Evolutionary conservation across 2,113 vertebrate genomes (phyloP).

Genomic region (Anseranas semipalmata): DNA sequence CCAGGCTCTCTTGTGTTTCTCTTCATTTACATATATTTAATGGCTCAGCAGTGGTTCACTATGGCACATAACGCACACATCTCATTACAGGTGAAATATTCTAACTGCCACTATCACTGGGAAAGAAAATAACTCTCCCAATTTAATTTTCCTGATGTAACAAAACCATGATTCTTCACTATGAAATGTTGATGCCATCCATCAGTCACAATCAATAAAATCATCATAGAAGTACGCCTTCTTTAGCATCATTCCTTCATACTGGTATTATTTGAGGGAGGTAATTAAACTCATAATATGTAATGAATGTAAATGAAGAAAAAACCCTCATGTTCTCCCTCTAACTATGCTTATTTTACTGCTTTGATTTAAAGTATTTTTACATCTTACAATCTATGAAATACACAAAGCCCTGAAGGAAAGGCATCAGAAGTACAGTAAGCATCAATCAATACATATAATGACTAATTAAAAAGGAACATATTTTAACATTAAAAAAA

Average conservation of each 20-base stretch:
- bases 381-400: slow-evolving; percentile 71
- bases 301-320: slow-evolving; percentile 87
- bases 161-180: slow-evolving; percentile 90
- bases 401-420: slow-evolving; percentile 67
- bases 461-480: slow-evolving; percentile 74
- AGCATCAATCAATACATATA: slow-evolving; percentile 69
- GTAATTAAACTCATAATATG: slow-evolving; percentile 86
- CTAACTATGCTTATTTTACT: slow-evolving; percentile 79
- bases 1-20: slow-evolving; percentile 96
- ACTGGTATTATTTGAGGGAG: slow-evolving; percentile 81
- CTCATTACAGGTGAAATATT: slow-evolving; percentile 98
- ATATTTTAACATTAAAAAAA: slow-evolving; percentile 70
- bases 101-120: slow-evolving; percentile 91
- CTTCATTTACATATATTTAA: slow-evolving; percentile 99
- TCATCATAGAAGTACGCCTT: slow-evolving; percentile 80
- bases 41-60: slow-evolving; percentile 98
- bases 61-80: slow-evolving; percentile 92
- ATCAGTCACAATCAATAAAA: slow-evolving; percentile 91
- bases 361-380: slow-evolving; percentile 79
- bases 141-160: slow-evolving; percentile 92
- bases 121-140: slow-evolving; percentile 90
- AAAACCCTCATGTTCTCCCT: slow-evolving; percentile 75
- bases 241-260: slow-evolving; percentile 74
- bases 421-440: slow-evolving; percentile 65
- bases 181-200: slow-evolving; percentile 89